Evolutionary conservation across 2,888 invertebrate species (phyloP).

Genomic region (Tryphoninae sp.): DNA sequence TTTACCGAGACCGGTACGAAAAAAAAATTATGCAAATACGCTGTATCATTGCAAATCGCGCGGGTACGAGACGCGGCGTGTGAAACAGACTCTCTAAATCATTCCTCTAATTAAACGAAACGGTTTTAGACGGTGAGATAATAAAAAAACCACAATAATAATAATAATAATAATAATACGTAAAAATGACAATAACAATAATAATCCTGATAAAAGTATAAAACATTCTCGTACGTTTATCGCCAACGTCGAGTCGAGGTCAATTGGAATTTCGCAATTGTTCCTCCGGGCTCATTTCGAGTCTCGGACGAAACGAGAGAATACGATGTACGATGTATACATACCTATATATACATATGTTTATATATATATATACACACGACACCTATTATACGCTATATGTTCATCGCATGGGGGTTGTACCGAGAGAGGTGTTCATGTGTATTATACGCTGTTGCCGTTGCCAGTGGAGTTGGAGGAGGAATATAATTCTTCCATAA

Average conservation of each 20-base stretch:
- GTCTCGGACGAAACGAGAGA: constrained; percentile 22
- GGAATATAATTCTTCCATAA: constrained; percentile 55
- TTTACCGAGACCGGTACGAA: constrained; percentile 15
- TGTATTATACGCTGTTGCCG: constrained; percentile 18
- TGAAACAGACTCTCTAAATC: constrained; percentile 28
- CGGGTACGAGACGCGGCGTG: not conserved
- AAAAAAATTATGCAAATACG: constrained; percentile 42
- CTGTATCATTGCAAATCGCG: constrained; percentile 3
- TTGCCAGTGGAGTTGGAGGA: constrained; percentile 41
- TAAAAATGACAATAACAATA: too few relatives aligned
- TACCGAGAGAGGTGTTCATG: not conserved
- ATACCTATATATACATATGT: too few relatives aligned
- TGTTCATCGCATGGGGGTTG: constrained; percentile 10
- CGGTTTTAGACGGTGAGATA: not conserved
- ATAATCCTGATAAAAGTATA: too few relatives aligned
- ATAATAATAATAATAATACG: too few relatives aligned
- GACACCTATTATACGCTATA: constrained; percentile 11
- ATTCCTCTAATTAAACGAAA: constrained; percentile 40
- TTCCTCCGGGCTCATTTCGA: constrained; percentile 28
- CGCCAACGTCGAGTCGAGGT: not conserved
- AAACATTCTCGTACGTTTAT: constrained; percentile 14
- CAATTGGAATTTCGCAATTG: constrained; percentile 48
- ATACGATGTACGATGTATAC: constrained; percentile 4
- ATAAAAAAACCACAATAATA: too few relatives aligned
- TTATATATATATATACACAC: constrained; percentile 1